Evolutionary conservation across 2,113 vertebrate species (phyloP).

Genomic region (Caretta caretta): DNA sequence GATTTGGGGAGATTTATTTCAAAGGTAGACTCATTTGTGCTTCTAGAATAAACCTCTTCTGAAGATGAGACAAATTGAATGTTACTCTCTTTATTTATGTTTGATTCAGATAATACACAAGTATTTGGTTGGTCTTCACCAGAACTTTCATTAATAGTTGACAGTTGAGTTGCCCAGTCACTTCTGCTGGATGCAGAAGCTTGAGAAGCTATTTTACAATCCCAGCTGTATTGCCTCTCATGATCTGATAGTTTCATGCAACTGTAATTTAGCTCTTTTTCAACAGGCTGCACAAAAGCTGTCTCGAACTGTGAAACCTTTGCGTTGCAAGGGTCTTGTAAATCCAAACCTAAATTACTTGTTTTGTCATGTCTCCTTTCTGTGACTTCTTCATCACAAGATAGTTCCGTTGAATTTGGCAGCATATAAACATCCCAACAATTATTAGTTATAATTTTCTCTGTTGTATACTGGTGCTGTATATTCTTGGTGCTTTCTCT

Average conservation of each 20-base stretch:
- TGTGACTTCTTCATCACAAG: background rate
- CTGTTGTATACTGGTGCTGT: background rate
- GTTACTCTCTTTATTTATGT: background rate
- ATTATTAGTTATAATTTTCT: conserved; percentile 9
- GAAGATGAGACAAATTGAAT: background rate
- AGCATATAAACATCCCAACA: conserved; percentile 55
- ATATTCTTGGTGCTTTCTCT: background rate
- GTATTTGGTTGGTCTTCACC: background rate
- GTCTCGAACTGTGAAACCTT: background rate
- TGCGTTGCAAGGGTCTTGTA: conserved; percentile 7
- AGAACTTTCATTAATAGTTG: background rate
- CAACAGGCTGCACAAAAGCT: background rate
- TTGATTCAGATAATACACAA: background rate
- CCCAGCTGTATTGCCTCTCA: background rate
- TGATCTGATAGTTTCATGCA: background rate
- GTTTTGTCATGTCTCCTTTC: background rate
- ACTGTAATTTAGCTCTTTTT: background rate
- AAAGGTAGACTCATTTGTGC: background rate
- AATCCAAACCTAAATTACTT: conserved; percentile 4
- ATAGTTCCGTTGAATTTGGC: background rate
- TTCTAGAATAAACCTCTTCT: background rate
- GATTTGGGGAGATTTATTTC: background rate
- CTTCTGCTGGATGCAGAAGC: background rate
- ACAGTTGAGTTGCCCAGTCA: background rate
- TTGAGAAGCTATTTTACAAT: background rate